phyloP scores from a whole-genome alignment of 2,797 vertebrate genomes.

The Xiphophorus birchmanni region DNA sequence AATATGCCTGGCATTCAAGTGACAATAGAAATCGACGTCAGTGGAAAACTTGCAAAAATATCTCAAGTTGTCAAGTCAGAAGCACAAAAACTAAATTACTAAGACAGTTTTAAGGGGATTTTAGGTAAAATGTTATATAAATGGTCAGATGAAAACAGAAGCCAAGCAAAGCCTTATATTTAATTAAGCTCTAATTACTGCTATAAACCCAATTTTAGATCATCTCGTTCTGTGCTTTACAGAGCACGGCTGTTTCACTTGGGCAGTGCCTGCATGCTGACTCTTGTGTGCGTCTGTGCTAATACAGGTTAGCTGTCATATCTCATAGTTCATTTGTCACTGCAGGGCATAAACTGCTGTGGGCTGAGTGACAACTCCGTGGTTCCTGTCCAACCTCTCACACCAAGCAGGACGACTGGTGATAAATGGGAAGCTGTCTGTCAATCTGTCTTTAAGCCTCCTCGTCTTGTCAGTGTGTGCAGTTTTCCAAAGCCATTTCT shows the following conservation, averaged over 20 bases:
- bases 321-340: constrained; percentile 67
- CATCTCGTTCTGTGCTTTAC: constrained; percentile 11
- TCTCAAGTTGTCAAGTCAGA: not conserved
- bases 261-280: constrained; percentile 25
- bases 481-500: constrained; percentile 33
- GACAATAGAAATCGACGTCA: constrained; percentile 3
- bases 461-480: constrained; percentile 22
- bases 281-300: constrained; percentile 32
- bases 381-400: constrained; percentile 48
- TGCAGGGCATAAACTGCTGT: constrained; percentile 47
- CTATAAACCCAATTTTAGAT: constrained; percentile 3
- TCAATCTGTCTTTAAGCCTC: constrained; percentile 46
- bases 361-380: constrained; percentile 61
- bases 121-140: not conserved
- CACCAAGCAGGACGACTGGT: constrained; percentile 25
- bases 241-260: not conserved
- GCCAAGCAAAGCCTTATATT: not conserved
- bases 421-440: constrained; percentile 66
- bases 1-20: constrained; percentile 11
- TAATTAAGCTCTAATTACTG: constrained; percentile 2
- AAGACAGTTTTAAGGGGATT: not conserved
- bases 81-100: not conserved
- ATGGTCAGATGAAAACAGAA: not conserved
- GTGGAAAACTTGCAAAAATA: constrained; percentile 1
- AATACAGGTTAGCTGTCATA: constrained; percentile 48